These are phyloP conservation scores for Callimorpha dominula DNA, from an alignment of 2,888 invertebrate species.

Conservation along the genomic window DNA sequence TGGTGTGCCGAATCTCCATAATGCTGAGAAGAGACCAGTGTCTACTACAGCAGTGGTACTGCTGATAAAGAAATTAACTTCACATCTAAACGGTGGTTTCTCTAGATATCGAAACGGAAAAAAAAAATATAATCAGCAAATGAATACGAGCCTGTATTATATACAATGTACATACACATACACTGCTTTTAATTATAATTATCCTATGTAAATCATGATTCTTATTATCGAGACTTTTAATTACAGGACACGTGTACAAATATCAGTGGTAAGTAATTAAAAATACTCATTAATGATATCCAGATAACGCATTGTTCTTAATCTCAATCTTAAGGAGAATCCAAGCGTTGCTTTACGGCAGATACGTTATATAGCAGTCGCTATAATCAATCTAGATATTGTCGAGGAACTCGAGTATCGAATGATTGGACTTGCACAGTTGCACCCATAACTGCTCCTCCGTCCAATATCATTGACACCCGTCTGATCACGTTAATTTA, in stretches of 20 bases:
- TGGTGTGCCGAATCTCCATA: no score
- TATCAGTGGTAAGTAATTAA: constrained; percentile 18
- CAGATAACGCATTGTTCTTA: constrained; percentile 21
- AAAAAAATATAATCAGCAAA: not conserved
- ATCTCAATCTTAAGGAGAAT: constrained; percentile 17
- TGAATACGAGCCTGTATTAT: not conserved
- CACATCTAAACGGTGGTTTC: not conserved
- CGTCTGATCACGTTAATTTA: not conserved
- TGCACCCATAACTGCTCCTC: not conserved
- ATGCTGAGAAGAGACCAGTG: no score
- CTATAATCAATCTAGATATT: constrained; percentile 9
- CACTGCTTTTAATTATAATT: not conserved
- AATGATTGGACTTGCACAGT: not conserved
- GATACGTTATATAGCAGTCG: not conserved
- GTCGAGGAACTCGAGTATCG: not conserved
- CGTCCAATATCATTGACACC: not conserved
- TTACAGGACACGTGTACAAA: constrained; percentile 11
- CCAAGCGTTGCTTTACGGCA: constrained; percentile 17
- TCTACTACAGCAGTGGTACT: no score
- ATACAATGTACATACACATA: not conserved
- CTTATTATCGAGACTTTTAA: constrained; percentile 1
- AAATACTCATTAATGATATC: constrained; percentile 21
- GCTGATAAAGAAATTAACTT: no score
- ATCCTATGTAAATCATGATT: not conserved
- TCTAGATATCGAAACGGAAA: not conserved